Base-by-base conservation (phyloP, 2,888 invertebrate genomes). In the Cepaea hortensis region DNA sequence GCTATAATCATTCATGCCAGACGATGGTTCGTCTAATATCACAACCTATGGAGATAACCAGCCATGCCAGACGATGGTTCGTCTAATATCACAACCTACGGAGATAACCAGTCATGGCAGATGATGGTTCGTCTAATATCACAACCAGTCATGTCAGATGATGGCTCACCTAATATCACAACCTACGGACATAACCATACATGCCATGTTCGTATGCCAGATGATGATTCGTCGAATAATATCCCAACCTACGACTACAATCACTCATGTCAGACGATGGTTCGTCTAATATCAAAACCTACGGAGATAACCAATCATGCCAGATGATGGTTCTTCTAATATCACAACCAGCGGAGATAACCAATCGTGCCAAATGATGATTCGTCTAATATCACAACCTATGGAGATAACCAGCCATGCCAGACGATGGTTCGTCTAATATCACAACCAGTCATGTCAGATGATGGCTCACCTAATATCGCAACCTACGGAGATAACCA, bases 11-110 rank as follows among this genome's bases (percentile, higher is more conserved):
- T 96, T 96, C 95, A 96, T 95, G 23, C 94, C 94, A 15, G 93
- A 93, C 0, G 95, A 95, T 3, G 95, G 95, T 89, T 95, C 95
- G 91, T 95, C 95, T 82, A 95, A 91, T 94, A 93, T 76, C 95
- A 77, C 77, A 50, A 77, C 46, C 77, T 77, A 23, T 55, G 9
- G 50, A n/a, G 20, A 77, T n/a, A n/a, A 61, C 55, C 11, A 3
- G n/a, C 11, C 55, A n/a, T 95, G 23, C 94, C 94, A 15, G 93
- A 93, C 0, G 95, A 95, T 3, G 95, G 95, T 89, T 95, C 95
- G 91, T 95, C 95, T 82, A 95, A 91, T 94, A 93, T 76, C 95
- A 77, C 77, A 50, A 77, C 46, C 61, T 77, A 23, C 55, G 9
- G 50, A n/a, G 20, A 77, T n/a, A n/a, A 61, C 55, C 11, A 3